phyloP scores from a whole-genome alignment of 2,113 vertebrate genomes.

The Eonycteris spelaea region DNA sequence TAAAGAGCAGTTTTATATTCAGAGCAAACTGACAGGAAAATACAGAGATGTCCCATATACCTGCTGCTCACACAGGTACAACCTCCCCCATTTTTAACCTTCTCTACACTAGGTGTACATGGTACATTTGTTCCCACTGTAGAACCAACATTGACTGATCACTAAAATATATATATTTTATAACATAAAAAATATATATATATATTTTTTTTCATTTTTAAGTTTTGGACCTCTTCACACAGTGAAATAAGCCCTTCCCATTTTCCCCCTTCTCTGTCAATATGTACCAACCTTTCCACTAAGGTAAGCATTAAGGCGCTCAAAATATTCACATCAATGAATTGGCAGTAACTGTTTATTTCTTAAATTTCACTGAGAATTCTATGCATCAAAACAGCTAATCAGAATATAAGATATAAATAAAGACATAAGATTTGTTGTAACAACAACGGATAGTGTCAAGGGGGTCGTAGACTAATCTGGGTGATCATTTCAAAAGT shows the following conservation, averaged over 20 bases:
- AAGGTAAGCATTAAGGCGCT: not conserved
- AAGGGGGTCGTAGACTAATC: no score
- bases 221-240: not conserved
- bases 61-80: not conserved
- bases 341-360: not conserved
- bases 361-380: not conserved
- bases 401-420: not conserved
- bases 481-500: no score
- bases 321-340: not conserved
- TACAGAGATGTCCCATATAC: not conserved
- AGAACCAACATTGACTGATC: not conserved
- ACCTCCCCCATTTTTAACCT: not conserved
- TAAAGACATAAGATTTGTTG: not conserved
- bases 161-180: not conserved
- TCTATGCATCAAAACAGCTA: not conserved
- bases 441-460: no score
- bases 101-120: no score
- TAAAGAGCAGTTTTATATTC: not conserved
- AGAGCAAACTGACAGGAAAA: not conserved
- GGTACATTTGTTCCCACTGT: not conserved
- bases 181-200: no score
- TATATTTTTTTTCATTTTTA: not conserved
- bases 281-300: not conserved
- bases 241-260: not conserved
- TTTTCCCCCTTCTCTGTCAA: not conserved